Percentiles rank a stretch among this genome's conserved stretches.
Conservation (phyloP, 35 echinoderm and acorn worm species). For the Diadema setosum region DNA sequence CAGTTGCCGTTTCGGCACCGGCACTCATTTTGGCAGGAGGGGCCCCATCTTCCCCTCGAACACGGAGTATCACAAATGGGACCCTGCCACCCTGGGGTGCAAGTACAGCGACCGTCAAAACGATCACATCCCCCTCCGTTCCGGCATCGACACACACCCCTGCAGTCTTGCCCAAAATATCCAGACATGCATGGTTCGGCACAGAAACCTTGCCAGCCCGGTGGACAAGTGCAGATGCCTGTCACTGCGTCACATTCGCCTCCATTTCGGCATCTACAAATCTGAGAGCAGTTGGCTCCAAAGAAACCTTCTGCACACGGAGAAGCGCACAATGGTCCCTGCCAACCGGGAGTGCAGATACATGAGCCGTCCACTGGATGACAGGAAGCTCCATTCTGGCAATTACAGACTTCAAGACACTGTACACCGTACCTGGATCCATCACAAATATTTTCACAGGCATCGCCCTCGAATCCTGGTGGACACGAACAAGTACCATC, state of each 20-base stretch:
- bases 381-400: conserved; percentile 43
- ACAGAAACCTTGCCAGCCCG: conserved; percentile 82
- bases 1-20: conserved; percentile 55
- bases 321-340: conserved; percentile 26
- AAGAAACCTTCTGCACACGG: conserved; percentile 59
- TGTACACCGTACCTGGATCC: conserved; percentile 20
- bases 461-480: conserved; percentile 57
- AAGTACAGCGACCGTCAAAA: conserved; percentile 64
- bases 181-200: conserved; percentile 65
- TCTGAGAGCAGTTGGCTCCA: conserved; percentile 49
- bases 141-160: conserved; percentile 56
- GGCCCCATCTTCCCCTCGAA: conserved; percentile 24
- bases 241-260: conserved; percentile 65
- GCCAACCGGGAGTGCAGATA: conserved; percentile 53
- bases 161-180: conserved; percentile 73
- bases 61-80: conserved; percentile 50
- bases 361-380: conserved; percentile 18
- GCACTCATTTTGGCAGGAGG: conserved; percentile 47
- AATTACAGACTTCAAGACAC: conserved; percentile 42
- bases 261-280: conserved; percentile 71
- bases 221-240: conserved; percentile 70
- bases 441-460: conserved; percentile 48
- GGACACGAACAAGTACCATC: conserved; percentile 62
- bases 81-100: conserved; percentile 69
- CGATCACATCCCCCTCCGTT: conserved; percentile 60